Evolutionary conservation across 2,113 vertebrate genomes (phyloP), one percentile per base, ranked within the genome.

Genomic region (Cichladusa arquata): DNA sequence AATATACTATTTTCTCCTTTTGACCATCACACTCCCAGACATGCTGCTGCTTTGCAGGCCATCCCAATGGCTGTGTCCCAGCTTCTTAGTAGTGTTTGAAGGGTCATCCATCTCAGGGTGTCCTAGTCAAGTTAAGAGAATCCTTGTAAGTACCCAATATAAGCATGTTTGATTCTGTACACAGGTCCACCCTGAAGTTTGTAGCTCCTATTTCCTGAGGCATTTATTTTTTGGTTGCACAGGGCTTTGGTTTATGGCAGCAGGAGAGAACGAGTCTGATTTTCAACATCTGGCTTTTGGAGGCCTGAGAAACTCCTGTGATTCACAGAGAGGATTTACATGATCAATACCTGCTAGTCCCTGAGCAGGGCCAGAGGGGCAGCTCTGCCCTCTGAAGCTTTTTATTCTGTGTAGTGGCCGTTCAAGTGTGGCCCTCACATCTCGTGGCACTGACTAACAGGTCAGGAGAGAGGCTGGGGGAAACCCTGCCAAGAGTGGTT

Each of bases 391-490:
- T 80, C 72, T 81, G 44, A 81, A 70, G n/a, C 44, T 45, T 42
- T 33, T 25, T 64, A 3, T 92, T 74, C 28, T 72, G 11, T 8
- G 6, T 12, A 34, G 69, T 5, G n/a, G 8, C n/a, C 72, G 67
- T 71, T 71, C 24, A 60, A 8, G 60, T 0, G 0, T 44, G 69
- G 42, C 48, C 56, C 58, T 81, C 5, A n/a, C 47, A 8, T 69
- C 60, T 67, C 60, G 6, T 50, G 50, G 80, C 67, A n/a, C 28
- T 61, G 67, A 44, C 54, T 53, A 65, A 0, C 0, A 0, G 58
- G 50, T 73, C 34, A 13, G 31, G 62, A 86, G 38, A 64, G 34
- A 53, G 57, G 29, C 31, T 60, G 34, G 31, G 56, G 38, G 23
- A 65, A 74, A 13, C 45, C 33, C 56, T 26, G 85, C 50, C 45